phyloP scores from a whole-genome alignment of 2,888 invertebrate species.

The Lasioglossum leucozonium region DNA sequence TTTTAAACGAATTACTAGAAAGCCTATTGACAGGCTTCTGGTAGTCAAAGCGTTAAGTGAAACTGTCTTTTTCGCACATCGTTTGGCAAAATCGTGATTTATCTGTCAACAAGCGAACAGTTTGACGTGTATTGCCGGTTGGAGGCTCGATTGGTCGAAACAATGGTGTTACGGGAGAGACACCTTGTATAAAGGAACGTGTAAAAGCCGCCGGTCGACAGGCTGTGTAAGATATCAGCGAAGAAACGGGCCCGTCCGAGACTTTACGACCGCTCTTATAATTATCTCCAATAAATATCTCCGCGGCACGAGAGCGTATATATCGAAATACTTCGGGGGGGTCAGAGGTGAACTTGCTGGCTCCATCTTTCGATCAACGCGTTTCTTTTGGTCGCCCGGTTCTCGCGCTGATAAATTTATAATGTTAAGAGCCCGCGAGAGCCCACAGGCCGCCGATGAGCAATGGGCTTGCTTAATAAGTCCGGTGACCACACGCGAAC shows the following conservation, averaged over 20 bases:
- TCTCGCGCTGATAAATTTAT: conserved; percentile 82
- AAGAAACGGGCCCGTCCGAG: conserved; percentile 80
- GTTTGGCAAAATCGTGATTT: background rate
- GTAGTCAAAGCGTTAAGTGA: background rate
- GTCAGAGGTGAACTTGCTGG: conserved; percentile 81
- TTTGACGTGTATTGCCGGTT: background rate
- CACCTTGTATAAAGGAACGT: conserved; percentile 74
- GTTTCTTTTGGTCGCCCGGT: conserved; percentile 79
- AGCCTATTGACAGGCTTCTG: background rate
- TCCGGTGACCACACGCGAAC: conserved; percentile 77
- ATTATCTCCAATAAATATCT: conserved; percentile 85
- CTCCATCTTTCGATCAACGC: conserved; percentile 83
- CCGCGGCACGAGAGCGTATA: conserved; percentile 82
- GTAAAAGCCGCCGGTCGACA: conserved; percentile 67
- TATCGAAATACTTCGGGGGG: conserved; percentile 82
- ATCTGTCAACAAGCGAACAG: background rate
- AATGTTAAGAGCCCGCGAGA: conserved; percentile 72
- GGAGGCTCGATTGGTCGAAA: background rate
- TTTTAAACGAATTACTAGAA: background rate
- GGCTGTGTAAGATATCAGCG: conserved; percentile 82
- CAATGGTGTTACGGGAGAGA: conserved; percentile 40
- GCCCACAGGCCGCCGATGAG: conserved; percentile 67
- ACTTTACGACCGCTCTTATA: conserved; percentile 84
- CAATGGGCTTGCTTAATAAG: conserved; percentile 78
- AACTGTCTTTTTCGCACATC: background rate